Evolutionary conservation across 2,113 vertebrate species (phyloP).

Genomic region (Strix uralensis): DNA sequence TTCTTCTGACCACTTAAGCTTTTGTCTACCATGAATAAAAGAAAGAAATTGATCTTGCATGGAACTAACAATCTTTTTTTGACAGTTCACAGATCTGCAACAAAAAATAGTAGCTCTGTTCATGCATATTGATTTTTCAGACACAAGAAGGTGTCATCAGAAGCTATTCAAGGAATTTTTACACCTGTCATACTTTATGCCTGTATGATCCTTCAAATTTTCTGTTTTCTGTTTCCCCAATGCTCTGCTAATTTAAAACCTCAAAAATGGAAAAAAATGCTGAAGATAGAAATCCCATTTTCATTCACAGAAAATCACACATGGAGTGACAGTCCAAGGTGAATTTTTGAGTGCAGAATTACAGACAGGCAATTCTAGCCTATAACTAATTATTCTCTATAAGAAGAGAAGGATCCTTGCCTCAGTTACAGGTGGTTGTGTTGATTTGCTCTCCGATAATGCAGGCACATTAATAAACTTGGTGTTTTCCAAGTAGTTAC

Average conservation of each 20-base stretch:
- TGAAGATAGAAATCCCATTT: neutral
- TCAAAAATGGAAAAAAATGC: neutral
- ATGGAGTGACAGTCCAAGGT: neutral
- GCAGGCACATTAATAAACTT: slow-evolving; percentile 76
- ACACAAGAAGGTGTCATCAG: neutral
- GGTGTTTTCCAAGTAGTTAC: slow-evolving; percentile 79
- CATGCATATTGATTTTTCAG: neutral
- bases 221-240: neutral
- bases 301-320: neutral
- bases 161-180: neutral
- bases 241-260: neutral
- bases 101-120: neutral
- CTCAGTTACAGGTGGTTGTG: neutral
- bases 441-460: neutral
- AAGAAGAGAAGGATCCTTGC: slow-evolving; percentile 18
- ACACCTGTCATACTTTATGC: neutral
- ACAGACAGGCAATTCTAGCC: neutral
- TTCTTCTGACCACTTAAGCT: neutral
- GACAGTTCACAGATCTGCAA: neutral
- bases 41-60: neutral
- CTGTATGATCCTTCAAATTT: neutral
- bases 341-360: neutral
- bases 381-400: neutral
- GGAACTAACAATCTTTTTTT: neutral
- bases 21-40: neutral